Conservation (phyloP, 1,140 invertebrate species). For the Drosophila kohkoa region DNA sequence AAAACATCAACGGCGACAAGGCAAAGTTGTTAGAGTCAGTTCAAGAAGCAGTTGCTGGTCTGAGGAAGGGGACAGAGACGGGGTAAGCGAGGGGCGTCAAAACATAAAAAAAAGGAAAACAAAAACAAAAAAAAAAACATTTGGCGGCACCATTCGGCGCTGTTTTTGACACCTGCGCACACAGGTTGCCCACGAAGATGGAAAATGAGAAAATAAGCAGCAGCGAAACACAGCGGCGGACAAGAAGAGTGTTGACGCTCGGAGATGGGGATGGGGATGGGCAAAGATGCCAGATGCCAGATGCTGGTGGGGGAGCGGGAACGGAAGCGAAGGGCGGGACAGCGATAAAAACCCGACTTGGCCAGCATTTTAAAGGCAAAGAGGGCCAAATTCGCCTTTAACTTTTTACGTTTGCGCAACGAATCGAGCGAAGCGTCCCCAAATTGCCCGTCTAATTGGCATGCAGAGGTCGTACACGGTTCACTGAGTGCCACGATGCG, state of each 20-base stretch:
- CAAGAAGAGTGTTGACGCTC: not conserved
- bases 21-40: constrained; percentile 76
- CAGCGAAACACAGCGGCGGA: constrained; percentile 5
- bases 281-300: constrained; percentile 4
- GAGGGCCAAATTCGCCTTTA: constrained; percentile 49
- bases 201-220: constrained; percentile 81
- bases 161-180: constrained; percentile 77
- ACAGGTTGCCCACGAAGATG: constrained; percentile 48
- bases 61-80: not conserved
- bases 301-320: constrained; percentile 5
- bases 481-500: constrained; percentile 40
- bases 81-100: constrained; percentile 58
- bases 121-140: constrained; percentile 58
- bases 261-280: not conserved
- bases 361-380: constrained; percentile 41
- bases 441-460: constrained; percentile 74
- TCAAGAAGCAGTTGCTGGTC: constrained; percentile 35
- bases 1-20: constrained; percentile 74
- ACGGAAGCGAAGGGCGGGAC: not conserved
- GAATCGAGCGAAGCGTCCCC: constrained; percentile 44
- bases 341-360: constrained; percentile 50
- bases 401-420: constrained; percentile 51
- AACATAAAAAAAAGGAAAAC: constrained; percentile 66
- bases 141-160: constrained; percentile 51
- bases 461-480: constrained; percentile 73